These are phyloP conservation scores for Patella depressa DNA, from an alignment of 2,888 invertebrate species.

Conservation along the genomic window DNA sequence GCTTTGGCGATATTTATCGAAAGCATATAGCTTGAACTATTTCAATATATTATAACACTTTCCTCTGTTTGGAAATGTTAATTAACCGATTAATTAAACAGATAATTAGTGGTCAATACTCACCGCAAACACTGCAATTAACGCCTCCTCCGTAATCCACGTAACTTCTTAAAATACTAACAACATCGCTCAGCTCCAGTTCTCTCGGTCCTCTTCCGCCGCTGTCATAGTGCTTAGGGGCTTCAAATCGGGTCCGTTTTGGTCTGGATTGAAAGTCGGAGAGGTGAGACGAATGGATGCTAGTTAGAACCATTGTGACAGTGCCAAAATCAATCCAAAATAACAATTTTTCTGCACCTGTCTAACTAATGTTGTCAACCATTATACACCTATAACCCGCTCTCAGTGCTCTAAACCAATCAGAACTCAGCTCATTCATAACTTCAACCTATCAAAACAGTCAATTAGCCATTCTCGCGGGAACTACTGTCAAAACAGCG, in stretches of 20 bases:
- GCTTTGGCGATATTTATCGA: too few relatives aligned
- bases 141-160: conserved; percentile 62
- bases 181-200: conserved; percentile 54
- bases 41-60: too few relatives aligned
- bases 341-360: neutral
- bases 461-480: neutral
- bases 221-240: conserved; percentile 45
- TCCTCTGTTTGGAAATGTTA: too few relatives aligned
- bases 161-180: conserved; percentile 51
- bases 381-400: too few relatives aligned
- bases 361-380: neutral
- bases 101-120: conserved; percentile 23
- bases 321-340: too few relatives aligned
- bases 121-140: conserved; percentile 63
- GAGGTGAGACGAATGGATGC: conserved; percentile 19
- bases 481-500: conserved; percentile 1
- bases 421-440: neutral
- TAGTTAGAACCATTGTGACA: neutral
- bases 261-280: conserved; percentile 39
- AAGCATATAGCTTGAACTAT: too few relatives aligned
- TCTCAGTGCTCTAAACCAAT: neutral
- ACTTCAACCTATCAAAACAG: neutral
- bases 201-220: conserved; percentile 44
- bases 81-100: neutral
- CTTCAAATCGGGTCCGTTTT: conserved; percentile 41